Base-by-base conservation (phyloP, 2,113 vertebrate species). In the Megaptera novaeangliae region DNA sequence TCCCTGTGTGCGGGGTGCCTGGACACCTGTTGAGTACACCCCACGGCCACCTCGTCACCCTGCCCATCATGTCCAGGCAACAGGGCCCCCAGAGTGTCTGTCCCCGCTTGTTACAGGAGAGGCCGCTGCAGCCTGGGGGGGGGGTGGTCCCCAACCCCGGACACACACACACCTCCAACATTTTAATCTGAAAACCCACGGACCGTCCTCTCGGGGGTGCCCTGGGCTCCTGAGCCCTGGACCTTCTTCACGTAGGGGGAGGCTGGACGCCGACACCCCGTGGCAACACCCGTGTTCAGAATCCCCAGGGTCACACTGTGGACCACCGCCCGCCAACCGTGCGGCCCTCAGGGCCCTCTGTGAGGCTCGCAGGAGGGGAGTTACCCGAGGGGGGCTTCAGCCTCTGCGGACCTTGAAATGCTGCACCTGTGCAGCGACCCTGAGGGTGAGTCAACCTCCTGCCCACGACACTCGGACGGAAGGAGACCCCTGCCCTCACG, bases 401-500 rank as follows among this genome's bases (percentile, higher is more conserved):
- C 31, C 74, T 77, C 44, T 34, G 74, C 0, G 10, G 41, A 8
- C 44, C 44, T 49, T 21, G 27, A 36, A 64, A 3, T 18, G 3
- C 29, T 7, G 34, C 13, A 0, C 31, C n/a, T 80, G 14, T 3
- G 34, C 18, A 8, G 72, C 0, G 2, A 15, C 39, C 52, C 27
- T 5, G 27, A 17, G 21, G 15, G 5, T 17, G 34, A 41, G 25
- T 2, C 29, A 2, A 0, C 29, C 46, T 5, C 1, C 20, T 5
- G 39, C 0, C 0, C 2, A 9, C 0, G 0, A 0, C 7, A 21
- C 29, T 12, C 31, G 34, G 74, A 3, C 3, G 8, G 11, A 29
- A 52, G 46, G 74, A 77, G 29, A 52, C 46, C 29, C 29, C 74
- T 12, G 46, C 74, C 46, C 46, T 21, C 5, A 9, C 2, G 0